These are phyloP conservation scores for Phasianus colchicus DNA, from an alignment of 2,113 vertebrate species.

Conservation along the genomic window DNA sequence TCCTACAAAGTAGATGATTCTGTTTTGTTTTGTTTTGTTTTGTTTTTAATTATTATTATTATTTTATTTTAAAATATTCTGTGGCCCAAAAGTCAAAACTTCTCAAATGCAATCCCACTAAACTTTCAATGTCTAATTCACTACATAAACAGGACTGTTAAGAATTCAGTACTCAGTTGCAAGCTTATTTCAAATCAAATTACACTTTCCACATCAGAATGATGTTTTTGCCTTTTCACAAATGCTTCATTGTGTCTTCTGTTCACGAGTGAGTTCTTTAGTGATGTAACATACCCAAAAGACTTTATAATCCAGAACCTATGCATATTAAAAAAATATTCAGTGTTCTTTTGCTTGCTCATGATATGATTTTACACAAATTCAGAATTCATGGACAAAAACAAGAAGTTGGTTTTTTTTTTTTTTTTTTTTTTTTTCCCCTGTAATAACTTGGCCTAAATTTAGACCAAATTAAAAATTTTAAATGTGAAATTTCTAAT, in stretches of 20 bases:
- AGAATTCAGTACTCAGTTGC: not conserved
- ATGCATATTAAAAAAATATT: not conserved
- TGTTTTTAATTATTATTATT: not conserved
- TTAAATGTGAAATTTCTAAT: not conserved
- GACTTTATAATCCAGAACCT: not conserved
- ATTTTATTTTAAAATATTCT: not conserved
- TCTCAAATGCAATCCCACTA: not conserved
- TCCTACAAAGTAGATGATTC: not conserved
- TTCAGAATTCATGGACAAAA: not conserved
- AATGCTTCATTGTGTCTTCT: not conserved
- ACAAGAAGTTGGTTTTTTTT: not conserved
- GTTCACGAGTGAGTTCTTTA: not conserved
- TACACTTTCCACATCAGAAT: not conserved
- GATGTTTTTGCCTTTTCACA: not conserved
- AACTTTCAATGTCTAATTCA: not conserved
- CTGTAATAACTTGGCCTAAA: not conserved
- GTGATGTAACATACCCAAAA: not conserved
- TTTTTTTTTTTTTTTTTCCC: not conserved
- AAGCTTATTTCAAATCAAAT: not conserved
- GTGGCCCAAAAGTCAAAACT: not conserved
- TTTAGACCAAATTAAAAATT: not conserved
- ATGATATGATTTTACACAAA: not conserved
- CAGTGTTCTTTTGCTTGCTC: not conserved
- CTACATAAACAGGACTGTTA: not conserved
- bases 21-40: not conserved